Conservation (phyloP, 2,113 vertebrate species). For the Pholis gunnellus region DNA sequence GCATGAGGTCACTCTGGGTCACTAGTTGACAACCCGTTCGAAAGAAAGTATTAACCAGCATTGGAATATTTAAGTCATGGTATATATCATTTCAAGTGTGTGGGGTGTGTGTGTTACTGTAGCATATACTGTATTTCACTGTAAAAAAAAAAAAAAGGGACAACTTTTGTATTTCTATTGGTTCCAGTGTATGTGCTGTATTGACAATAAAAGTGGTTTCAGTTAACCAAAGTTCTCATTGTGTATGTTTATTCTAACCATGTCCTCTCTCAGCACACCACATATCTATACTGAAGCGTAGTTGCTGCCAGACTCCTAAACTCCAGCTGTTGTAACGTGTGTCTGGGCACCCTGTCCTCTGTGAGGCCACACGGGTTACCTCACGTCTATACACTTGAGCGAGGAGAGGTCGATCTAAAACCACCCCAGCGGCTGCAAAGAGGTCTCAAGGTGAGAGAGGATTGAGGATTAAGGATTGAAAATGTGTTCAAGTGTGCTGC, state of each 20-base stretch:
- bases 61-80: conserved; percentile 27
- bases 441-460: conserved; percentile 4
- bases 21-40: conserved; percentile 2
- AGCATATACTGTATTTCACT: conserved; percentile 67
- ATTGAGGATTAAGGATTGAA: not conserved
- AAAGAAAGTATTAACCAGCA: conserved; percentile 44
- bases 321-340: not conserved
- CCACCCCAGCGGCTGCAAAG: conserved; percentile 1
- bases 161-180: conserved; percentile 74
- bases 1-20: conserved; percentile 56
- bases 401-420: conserved; percentile 30
- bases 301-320: conserved; percentile 20
- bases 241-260: not conserved
- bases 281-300: not conserved
- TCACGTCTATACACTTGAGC: conserved; percentile 8
- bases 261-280: too few relatives aligned
- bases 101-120: conserved; percentile 57
- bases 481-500: not conserved
- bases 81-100: conserved; percentile 58
- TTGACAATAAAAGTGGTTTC: conserved; percentile 78
- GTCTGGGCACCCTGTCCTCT: not conserved
- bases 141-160: conserved; percentile 46
- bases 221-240: conserved; percentile 21
- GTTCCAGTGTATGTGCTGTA: conserved; percentile 73
- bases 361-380: conserved; percentile 10